Evolutionary conservation across 2,797 vertebrate species (phyloP).

Genomic region (Mormyrus hasselquistii): DNA sequence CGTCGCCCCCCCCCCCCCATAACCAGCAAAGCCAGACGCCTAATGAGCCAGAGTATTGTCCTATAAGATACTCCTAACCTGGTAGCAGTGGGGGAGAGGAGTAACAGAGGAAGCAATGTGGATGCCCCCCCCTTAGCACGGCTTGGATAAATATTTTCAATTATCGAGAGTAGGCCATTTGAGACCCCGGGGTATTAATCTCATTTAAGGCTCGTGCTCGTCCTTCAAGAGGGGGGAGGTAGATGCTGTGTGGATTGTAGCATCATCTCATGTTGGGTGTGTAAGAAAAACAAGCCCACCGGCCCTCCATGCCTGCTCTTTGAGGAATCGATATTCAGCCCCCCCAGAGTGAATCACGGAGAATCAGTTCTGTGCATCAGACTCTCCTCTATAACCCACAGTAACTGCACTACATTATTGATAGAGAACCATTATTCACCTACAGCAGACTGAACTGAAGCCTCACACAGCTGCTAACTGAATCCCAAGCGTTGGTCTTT

Average conservation of each 20-base stretch:
- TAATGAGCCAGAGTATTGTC: slow-evolving; percentile 42
- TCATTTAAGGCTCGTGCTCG: not conserved
- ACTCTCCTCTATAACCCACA: not conserved
- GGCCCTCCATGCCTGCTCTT: not conserved
- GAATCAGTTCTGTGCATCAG: not conserved
- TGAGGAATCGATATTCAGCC: not conserved
- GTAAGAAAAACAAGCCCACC: not conserved
- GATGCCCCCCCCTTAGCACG: slow-evolving; percentile 33
- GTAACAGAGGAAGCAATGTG: not conserved
- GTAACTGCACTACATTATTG: slow-evolving; percentile 5
- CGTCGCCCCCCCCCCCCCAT: not conserved
- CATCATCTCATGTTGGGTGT: not conserved
- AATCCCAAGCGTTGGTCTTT: not conserved
- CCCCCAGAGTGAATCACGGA: not conserved
- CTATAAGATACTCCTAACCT: not conserved
- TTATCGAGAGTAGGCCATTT: slow-evolving; percentile 24
- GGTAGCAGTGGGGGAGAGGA: not conserved
- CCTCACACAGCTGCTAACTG: not conserved
- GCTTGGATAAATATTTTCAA: slow-evolving; percentile 40
- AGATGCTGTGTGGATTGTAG: not conserved
- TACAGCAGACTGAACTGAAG: not conserved
- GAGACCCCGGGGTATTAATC: not conserved
- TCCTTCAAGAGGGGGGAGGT: not conserved
- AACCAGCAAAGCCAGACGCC: slow-evolving; percentile 15
- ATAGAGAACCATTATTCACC: slow-evolving; percentile 13